phyloP scores from a whole-genome alignment of 2,797 vertebrate species.

The Cossypha heuglini region DNA sequence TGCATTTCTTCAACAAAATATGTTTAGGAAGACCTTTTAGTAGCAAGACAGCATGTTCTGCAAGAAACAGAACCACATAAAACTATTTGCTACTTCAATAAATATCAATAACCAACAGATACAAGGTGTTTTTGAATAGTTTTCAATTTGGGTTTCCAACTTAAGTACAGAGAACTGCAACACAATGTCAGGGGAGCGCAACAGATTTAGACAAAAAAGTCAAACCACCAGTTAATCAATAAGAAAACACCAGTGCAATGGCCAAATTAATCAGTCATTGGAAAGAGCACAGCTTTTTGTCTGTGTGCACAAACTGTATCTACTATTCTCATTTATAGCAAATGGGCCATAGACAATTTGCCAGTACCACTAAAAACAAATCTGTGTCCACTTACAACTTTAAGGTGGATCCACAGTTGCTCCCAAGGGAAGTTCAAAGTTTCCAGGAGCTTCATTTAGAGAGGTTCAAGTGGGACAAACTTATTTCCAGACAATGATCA shows the following conservation, averaged over 20 bases:
- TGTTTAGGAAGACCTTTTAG: background rate
- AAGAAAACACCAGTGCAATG: background rate
- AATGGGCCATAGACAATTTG: fast-evolving
- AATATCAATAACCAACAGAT: background rate
- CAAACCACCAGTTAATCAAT: background rate
- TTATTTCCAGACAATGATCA: background rate
- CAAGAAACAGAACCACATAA: background rate
- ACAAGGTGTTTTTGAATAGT: background rate
- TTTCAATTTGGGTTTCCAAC: background rate
- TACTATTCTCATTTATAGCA: background rate
- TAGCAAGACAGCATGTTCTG: background rate
- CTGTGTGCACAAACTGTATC: background rate
- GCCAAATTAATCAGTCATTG: background rate
- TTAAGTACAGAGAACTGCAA: background rate
- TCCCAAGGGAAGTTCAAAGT: background rate
- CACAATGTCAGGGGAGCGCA: background rate
- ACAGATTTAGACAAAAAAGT: background rate
- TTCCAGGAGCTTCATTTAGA: background rate
- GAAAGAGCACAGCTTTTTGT: background rate
- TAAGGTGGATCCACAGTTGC: background rate
- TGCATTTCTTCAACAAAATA: background rate
- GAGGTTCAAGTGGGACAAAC: background rate
- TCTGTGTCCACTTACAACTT: background rate
- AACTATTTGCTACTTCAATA: background rate
- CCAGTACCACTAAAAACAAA: background rate